Percentiles rank a stretch among this genome's conserved stretches.
phyloP scores from a whole-genome alignment of 2,797 vertebrate species.

The Forpus xanthops region DNA sequence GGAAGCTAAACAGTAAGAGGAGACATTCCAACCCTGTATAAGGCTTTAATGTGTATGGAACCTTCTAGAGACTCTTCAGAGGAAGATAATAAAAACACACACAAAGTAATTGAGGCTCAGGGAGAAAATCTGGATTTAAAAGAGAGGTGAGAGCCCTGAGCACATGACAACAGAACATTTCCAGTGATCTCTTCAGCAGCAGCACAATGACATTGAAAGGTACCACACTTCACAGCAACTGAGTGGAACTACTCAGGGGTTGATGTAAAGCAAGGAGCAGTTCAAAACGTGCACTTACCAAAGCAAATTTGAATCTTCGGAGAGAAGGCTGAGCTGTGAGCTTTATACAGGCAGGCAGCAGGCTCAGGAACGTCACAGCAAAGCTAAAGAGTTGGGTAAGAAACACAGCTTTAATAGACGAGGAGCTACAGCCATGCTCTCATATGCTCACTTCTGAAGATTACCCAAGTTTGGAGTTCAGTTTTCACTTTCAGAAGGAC shows the following conservation, averaged over 20 bases:
- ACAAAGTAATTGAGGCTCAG: background rate
- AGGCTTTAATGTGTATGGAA: background rate
- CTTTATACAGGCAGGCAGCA: constrained; percentile 87
- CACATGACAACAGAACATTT: background rate
- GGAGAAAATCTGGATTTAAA: background rate
- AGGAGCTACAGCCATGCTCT: background rate
- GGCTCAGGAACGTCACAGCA: constrained; percentile 84
- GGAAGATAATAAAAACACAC: background rate
- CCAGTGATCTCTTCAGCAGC: background rate
- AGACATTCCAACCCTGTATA: background rate
- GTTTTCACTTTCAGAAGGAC: background rate
- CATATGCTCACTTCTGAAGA: background rate
- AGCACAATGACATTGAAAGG: background rate
- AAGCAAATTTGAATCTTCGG: constrained; percentile 86
- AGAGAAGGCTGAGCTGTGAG: constrained; percentile 85
- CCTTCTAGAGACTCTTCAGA: background rate
- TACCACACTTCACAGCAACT: background rate
- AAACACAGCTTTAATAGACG: background rate
- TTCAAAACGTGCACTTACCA: constrained; percentile 82
- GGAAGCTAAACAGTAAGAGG: background rate
- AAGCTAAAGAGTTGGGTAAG: constrained; percentile 77
- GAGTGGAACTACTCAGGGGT: background rate
- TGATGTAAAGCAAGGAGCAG: background rate
- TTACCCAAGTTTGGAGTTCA: background rate
- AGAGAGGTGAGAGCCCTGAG: background rate